Conservation (phyloP, 2,888 invertebrate genomes). For the Halictus quadricinctus region DNA sequence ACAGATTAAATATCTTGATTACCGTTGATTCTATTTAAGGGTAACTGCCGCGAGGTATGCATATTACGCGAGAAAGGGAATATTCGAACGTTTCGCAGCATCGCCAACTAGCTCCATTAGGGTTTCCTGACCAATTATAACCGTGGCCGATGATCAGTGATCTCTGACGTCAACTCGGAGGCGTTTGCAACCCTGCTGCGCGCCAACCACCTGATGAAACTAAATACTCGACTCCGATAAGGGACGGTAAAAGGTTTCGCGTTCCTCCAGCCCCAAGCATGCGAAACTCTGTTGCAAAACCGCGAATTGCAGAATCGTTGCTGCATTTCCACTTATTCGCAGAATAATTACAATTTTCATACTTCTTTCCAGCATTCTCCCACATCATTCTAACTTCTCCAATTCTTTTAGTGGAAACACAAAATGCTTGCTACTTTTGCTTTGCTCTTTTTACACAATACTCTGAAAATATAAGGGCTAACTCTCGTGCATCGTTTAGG, state of each 20-base stretch:
- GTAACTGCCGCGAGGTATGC: neutral
- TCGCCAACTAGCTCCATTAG: conserved; percentile 1
- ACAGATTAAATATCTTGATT: conserved; percentile 12
- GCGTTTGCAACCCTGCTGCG: neutral
- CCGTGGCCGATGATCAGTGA: neutral
- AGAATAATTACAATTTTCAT: neutral
- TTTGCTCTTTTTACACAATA: too few species aligned
- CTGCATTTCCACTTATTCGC: neutral
- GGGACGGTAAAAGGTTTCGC: neutral
- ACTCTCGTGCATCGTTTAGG: too few species aligned
- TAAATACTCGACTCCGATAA: neutral
- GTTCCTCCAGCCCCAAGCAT: too few species aligned
- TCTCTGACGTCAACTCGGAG: neutral
- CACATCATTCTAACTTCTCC: too few species aligned
- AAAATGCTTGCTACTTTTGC: too few species aligned
- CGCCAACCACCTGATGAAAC: conserved; percentile 7
- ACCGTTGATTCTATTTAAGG: neutral
- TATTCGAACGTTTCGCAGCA: neutral
- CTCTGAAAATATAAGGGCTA: too few species aligned
- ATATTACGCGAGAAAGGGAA: neutral
- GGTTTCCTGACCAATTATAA: conserved; percentile 2
- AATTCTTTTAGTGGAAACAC: too few species aligned
- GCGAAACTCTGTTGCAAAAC: neutral
- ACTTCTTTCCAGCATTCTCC: neutral
- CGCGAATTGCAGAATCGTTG: neutral